Evolutionary conservation across 2,113 vertebrate genomes (phyloP), one percentile per base, ranked within the genome.

Genomic region (Paracanthobrama guichenoti): DNA sequence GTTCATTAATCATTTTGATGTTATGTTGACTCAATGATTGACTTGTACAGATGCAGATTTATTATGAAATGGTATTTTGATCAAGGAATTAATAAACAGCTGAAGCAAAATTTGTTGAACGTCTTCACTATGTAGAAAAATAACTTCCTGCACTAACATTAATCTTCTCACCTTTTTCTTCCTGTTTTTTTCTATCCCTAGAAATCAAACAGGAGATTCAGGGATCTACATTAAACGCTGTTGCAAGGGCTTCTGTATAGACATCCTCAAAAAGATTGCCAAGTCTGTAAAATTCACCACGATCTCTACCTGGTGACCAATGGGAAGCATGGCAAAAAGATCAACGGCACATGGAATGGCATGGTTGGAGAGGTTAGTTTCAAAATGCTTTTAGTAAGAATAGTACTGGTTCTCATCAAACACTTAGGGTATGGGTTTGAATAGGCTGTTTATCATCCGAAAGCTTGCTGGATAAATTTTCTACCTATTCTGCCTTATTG

Each of bases 231-330:
- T 98, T 92, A 99, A 99, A 92, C 98, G 97, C 91, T 99, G 98
- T 94, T 99, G 98, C 92, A 99, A 99, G 87, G 98, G 98, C 12
- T 99, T 99, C 94, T 99, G 98, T 88, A 99, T 99, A 69, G 98
- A 99, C 93, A 99, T 99, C 93, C 95, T 99, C 85, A 99, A 99
- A 94, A 99, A 99, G 93, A 98, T 99, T 39, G 97, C 97, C 20
- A 99, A 99, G 93, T 93, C 93, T 50, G 98, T 99, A 82, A 99
- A 99, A 90, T 99, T 99, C 89, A 97, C 97, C 53, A 99, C 82
- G 98, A 99, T 92, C 97, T 99, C 71, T 99, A 99, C 92, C 94
- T 99, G 93, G 98, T 99, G 79, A 99, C 98, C 90, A 99, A 99
- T 0, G 98, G 98, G 87, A 99, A 99, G 89, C 98, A 99, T 3